Percentiles rank a stretch among this genome's conserved stretches.
Conservation (phyloP, 2,113 vertebrate genomes). For the Macrotis lagotis region DNA sequence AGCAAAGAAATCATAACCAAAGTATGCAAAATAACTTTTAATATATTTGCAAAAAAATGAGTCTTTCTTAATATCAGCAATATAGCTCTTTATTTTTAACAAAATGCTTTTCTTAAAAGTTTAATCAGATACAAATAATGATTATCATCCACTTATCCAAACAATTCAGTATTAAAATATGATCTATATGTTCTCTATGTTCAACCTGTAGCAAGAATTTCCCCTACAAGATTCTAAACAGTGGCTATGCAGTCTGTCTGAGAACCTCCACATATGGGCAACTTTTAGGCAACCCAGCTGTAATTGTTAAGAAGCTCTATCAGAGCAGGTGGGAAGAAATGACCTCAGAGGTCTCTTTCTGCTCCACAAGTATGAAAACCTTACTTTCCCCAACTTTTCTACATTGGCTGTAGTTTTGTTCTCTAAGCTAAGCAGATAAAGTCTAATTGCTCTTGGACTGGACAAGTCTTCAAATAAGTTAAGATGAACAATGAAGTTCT, state of each 20-base stretch:
- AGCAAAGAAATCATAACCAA: conserved; percentile 39
- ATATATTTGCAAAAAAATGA: not conserved
- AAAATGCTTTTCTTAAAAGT: not conserved
- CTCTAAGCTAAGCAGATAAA: not conserved
- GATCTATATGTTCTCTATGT: not conserved
- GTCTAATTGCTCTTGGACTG: not conserved
- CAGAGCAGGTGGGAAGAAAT: not conserved
- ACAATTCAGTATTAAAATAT: not conserved
- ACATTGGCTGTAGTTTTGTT: not conserved
- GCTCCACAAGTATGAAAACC: not conserved
- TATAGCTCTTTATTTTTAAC: not conserved
- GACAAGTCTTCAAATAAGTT: not conserved
- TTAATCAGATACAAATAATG: not conserved
- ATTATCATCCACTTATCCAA: not conserved
- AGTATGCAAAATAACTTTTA: conserved; percentile 30
- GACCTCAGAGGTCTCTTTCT: not conserved
- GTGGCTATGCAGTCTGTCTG: not conserved
- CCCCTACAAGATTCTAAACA: not conserved
- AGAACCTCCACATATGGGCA: not conserved
- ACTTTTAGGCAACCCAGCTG: not conserved
- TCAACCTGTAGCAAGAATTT: not conserved
- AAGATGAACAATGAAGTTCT: not conserved
- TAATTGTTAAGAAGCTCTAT: not conserved
- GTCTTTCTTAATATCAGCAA: not conserved
- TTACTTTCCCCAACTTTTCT: not conserved